phyloP scores from a whole-genome alignment of 2,113 vertebrate genomes.

The Oryctolagus cuniculus region mOryCun1.1 NC_091440.1:40683501-40684000 shows the following conservation, averaged over 20 bases:
- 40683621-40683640: conserved; percentile 79
- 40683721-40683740: conserved; percentile 75
- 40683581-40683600: conserved; percentile 80
- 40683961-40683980: neutral
- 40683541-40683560: conserved; percentile 73
- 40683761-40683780: conserved; percentile 79
- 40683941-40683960: neutral
- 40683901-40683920: conserved; percentile 8
- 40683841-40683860: conserved; percentile 13
- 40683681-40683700: conserved; percentile 78
- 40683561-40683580: conserved; percentile 82
- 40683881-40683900: conserved; percentile 31
- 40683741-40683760: conserved; percentile 76
- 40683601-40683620: conserved; percentile 77
- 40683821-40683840: neutral
- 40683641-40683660: conserved; percentile 81
- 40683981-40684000: neutral
- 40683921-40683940: conserved; percentile 5
- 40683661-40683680: conserved; percentile 60
- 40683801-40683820: conserved; percentile 62
- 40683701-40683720: conserved; percentile 80
- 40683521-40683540: conserved; percentile 69
- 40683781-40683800: conserved; percentile 70
- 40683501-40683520: conserved; percentile 83
- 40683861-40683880: neutral